These are phyloP conservation scores for Cliona cf. orientalis DNA, from an alignment of 37 sponge, comb jelly and placozoan species.

Conservation along the genomic window DNA sequence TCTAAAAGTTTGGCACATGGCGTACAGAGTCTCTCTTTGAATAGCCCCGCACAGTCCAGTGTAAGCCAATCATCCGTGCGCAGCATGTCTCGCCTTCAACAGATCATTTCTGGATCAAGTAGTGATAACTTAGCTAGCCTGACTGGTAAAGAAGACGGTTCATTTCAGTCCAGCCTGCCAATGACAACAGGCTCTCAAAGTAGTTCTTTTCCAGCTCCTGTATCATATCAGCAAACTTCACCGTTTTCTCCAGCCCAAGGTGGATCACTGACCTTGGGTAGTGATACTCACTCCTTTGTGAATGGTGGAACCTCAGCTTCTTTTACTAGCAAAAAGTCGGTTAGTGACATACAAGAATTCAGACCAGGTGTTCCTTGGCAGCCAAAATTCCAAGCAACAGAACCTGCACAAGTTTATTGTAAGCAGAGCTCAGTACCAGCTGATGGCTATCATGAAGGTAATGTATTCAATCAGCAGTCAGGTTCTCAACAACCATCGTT, in stretches of 20 bases:
- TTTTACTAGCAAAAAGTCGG: slow-evolving; percentile 3
- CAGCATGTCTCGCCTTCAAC: slow-evolving; percentile 63
- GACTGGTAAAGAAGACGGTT: not conserved
- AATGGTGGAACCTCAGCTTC: not conserved
- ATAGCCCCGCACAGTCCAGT: not conserved
- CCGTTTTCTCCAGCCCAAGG: slow-evolving; percentile 24
- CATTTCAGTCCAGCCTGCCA: too few species aligned
- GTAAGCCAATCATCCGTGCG: slow-evolving; percentile 37
- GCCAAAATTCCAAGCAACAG: slow-evolving; percentile 55
- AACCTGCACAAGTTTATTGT: slow-evolving; percentile 35
- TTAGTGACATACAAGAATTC: slow-evolving; percentile 75
- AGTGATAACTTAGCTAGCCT: not conserved
- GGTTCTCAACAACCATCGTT: too few species aligned
- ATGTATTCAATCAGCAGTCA: too few species aligned
- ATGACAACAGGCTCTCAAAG: not conserved
- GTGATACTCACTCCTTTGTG: not conserved
- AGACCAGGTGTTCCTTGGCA: slow-evolving; percentile 83
- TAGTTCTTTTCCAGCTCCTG: not conserved
- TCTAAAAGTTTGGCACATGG: not conserved
- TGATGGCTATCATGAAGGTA: too few species aligned
- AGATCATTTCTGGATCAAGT: slow-evolving; percentile 46
- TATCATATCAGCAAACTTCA: not conserved
- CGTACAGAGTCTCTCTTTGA: slow-evolving; percentile 27
- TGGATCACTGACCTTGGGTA: too few species aligned
- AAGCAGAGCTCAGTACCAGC: slow-evolving; percentile 16